Conservation (phyloP, 1,140 invertebrate species). For the Sminthurides bifidus region DNA sequence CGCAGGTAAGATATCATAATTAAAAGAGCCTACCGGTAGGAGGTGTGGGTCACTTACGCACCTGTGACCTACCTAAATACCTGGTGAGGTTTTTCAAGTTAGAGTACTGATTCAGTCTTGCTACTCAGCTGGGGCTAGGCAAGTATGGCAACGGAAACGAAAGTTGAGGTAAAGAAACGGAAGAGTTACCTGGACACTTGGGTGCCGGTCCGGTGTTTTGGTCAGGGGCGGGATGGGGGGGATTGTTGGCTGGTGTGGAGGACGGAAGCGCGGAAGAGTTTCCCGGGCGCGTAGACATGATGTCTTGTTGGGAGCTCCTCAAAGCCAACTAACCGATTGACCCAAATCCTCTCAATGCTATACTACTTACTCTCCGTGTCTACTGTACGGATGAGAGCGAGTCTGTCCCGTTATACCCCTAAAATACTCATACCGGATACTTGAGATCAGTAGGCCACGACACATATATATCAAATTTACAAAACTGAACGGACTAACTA, state of each 20-base stretch:
- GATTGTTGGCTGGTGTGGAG: slow-evolving; percentile 17
- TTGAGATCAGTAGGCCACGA: slow-evolving; percentile 30
- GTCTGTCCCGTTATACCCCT: slow-evolving; percentile 32
- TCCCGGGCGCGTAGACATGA: slow-evolving; percentile 30
- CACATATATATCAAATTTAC: too few species aligned
- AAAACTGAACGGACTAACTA: too few species aligned
- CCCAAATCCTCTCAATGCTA: too few species aligned
- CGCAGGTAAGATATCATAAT: too few species aligned
- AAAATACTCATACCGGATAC: slow-evolving; percentile 31
- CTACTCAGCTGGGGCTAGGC: too few species aligned
- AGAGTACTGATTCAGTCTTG: too few species aligned
- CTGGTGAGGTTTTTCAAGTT: too few species aligned
- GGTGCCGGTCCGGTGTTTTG: slow-evolving; percentile 4
- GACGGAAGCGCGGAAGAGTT: slow-evolving; percentile 24
- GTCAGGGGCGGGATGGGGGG: slow-evolving; percentile 1
- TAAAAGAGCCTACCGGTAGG: too few species aligned
- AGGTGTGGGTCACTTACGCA: too few species aligned
- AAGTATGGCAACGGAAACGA: not conserved
- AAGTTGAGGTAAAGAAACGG: not conserved
- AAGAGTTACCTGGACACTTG: slow-evolving; percentile 23
- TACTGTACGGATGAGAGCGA: slow-evolving; percentile 29
- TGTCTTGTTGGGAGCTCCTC: slow-evolving; percentile 28
- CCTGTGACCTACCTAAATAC: too few species aligned
- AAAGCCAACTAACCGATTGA: slow-evolving; percentile 32
- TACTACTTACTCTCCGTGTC: slow-evolving; percentile 6